Evolutionary conservation across 2,797 vertebrate species (phyloP).

Genomic region (Phylloscopus collybita): DNA sequence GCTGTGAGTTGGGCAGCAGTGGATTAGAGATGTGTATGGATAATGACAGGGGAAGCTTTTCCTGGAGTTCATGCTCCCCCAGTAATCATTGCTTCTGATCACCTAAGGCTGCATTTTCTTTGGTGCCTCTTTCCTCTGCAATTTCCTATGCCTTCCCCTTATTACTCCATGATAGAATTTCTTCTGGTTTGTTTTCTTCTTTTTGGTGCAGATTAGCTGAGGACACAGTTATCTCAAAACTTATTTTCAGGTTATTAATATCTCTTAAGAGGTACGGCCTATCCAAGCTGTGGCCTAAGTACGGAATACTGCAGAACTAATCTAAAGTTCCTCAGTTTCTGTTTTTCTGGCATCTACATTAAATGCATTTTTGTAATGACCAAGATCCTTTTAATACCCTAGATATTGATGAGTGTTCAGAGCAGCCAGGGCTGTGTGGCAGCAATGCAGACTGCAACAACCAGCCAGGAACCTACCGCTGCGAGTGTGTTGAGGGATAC

Average conservation of each 20-base stretch:
- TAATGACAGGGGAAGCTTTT: neutral
- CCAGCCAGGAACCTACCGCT: constrained; percentile 92
- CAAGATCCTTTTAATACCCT: neutral
- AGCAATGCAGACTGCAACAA: constrained; percentile 87
- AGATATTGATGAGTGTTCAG: constrained; percentile 94
- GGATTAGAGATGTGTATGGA: neutral
- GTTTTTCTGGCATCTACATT: neutral
- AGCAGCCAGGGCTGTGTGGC: constrained; percentile 83
- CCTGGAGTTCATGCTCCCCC: neutral
- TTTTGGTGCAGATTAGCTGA: neutral
- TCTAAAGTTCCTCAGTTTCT: neutral
- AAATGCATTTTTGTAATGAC: neutral
- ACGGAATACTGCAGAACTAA: neutral
- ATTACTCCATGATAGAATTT: neutral
- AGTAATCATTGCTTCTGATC: neutral
- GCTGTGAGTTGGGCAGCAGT: neutral
- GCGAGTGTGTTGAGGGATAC: constrained; percentile 89
- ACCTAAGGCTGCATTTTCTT: neutral
- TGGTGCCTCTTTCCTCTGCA: neutral
- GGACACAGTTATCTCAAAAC: neutral
- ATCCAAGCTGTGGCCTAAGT: neutral
- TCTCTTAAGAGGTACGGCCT: neutral
- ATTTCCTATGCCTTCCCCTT: neutral
- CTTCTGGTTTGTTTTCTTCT: neutral
- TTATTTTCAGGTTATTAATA: neutral